Evolutionary conservation across 2,888 invertebrate species (phyloP), one percentile per base, ranked within the genome.

Genomic region (Synergus laeviventris): DNA sequence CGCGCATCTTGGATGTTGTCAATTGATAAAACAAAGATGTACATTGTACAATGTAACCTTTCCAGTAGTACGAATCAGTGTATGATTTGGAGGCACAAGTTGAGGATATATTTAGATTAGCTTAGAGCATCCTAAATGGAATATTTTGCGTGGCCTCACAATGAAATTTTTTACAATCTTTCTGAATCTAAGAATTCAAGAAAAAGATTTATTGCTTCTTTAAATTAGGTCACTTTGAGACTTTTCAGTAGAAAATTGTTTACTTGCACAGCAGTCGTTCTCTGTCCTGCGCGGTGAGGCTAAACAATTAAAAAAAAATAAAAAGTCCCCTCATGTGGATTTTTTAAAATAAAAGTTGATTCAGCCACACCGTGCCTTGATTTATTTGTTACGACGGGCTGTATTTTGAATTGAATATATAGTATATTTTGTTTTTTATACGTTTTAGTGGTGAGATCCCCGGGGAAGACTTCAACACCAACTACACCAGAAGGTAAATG

Each of bases 391-490:
- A 16, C 24, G 16, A 61, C 9, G 61, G 7, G 21, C 61, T 31
- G 12, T 12, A 61, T 7, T 61, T 61, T 61, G 8, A 76, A 79
- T 76, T 79, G 70, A 83, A 83, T 84, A 84, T 81, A 83, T 81
- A 82, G 81, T 83, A 66, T 82, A 76, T 82, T 87, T 87, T 84
- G 86, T 81, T 88, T 89, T 87, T 90, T 91, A 87, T 91, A 86
- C 89, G 88, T 91, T 91, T 91, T 91, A 92, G 92, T 91, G 90
- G 91, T 92, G 91, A 91, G 90, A 90, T 89, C 91, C 88, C 89
- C 91, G 90, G 91, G 91, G 91, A 92, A 91, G 91, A 89, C 90
- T 87, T 89, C 91, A 87, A 86, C 91, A 86, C 87, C 91, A 84
- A 87, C 91, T 88, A 90, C 91, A 89, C 88, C 91, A 88, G 91